Percentiles rank a stretch among this genome's conserved stretches.
These are phyloP conservation scores for Drosophila rubida DNA, from an alignment of 2,888 invertebrate species.

Conservation along the genomic window DNA sequence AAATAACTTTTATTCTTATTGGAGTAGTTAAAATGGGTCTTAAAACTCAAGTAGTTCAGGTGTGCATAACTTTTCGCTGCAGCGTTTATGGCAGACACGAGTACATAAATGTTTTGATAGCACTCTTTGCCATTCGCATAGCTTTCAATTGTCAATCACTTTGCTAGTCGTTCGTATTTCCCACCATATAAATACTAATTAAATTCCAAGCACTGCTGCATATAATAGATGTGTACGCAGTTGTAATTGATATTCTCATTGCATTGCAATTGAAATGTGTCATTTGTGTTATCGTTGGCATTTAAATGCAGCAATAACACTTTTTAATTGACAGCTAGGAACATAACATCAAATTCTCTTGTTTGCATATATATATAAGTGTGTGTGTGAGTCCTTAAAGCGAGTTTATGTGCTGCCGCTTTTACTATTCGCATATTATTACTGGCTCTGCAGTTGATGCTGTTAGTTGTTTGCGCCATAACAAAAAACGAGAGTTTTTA, in stretches of 20 bases:
- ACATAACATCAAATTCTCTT: conserved; percentile 23
- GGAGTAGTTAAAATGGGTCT: no score
- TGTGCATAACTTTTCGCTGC: neutral
- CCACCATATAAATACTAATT: conserved; percentile 42
- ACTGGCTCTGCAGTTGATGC: neutral
- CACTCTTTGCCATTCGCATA: conserved; percentile 3
- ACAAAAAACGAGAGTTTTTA: conserved; percentile 54
- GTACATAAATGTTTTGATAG: neutral
- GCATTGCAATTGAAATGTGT: conserved; percentile 65
- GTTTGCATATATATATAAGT: neutral
- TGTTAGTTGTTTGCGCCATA: conserved; percentile 29
- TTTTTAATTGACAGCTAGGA: conserved; percentile 30
- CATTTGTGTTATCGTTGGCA: conserved; percentile 51
- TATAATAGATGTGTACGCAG: neutral
- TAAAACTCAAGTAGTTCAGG: neutral
- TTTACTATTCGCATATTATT: conserved; percentile 3
- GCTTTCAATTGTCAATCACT: conserved; percentile 23
- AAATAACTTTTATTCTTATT: conserved; percentile 1
- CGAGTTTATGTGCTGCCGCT: conserved; percentile 3
- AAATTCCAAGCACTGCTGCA: conserved; percentile 29
- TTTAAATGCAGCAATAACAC: conserved; percentile 33
- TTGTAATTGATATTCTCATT: conserved; percentile 61
- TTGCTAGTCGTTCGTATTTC: conserved; percentile 5
- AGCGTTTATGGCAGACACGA: neutral
- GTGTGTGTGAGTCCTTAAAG: conserved; percentile 22